Base-by-base conservation (phyloP, 2,797 vertebrate genomes). In the Myripristis jacobus region DNA sequence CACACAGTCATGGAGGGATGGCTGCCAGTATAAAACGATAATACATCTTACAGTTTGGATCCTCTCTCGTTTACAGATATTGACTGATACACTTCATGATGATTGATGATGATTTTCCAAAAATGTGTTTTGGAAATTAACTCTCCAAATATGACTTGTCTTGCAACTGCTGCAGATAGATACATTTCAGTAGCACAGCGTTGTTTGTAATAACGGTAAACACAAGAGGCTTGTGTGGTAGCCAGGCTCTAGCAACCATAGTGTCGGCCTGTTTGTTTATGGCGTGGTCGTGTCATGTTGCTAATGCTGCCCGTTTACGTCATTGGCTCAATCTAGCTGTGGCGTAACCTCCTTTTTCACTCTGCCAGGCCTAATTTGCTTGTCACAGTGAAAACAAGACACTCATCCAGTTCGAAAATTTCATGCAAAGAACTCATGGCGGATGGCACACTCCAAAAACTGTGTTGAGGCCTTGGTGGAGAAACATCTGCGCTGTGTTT, bases 251-350 rank as follows among this genome's bases (percentile, higher is more conserved):
- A 21, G 62, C 41, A 75, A 48, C 74, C 63, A 36, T 54, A 41
- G 3, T 24, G 12, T 4, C 10, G 3, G 59, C 18, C 31, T n/a
- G 44, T 15, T 56, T 31, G 8, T 16, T 31, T 31, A 6, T 21
- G 51, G 62, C 3, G 2, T 16, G 25, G 41, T 34, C 4, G 43
- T 58, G 48, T 24, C 50, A 46, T n/a, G 60, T 59, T 78, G 79
- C 61, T 75, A 4, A 72, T 67, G 31, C 56, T 64, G 3, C 13
- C 27, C 75, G 60, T 59, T 62, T 31, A 41, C 21, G 16, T 15
- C 38, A 15, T 15, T 15, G 38, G 4, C 3, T 4, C 38, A 41
- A 13, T 15, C 38, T 15, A 13, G 12, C 16, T 25, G 47, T 19
- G 34, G 15, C 62, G 46, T 16, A 3, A 12, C 5, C 7, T n/a